Conservation (phyloP, 2,797 vertebrate species). For the Coregonus sp. region DNA sequence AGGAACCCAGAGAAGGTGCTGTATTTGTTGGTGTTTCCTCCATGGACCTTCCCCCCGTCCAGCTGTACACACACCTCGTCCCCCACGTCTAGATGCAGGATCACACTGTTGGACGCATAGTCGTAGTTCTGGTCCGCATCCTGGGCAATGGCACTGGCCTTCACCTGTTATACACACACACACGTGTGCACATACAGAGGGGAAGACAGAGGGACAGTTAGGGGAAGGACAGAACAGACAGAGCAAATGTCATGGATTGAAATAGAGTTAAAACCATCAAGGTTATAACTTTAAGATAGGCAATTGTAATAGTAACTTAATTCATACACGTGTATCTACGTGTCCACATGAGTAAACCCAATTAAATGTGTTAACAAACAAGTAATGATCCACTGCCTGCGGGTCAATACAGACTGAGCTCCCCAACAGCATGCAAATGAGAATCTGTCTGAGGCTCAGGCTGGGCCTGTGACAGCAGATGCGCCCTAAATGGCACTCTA, state of each 20-base stretch:
- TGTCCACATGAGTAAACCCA: constrained; percentile 71
- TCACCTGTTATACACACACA: constrained; percentile 78
- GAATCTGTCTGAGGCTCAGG: constrained; percentile 50
- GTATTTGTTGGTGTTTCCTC: constrained; percentile 97
- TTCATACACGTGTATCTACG: constrained; percentile 54
- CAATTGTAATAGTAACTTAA: constrained; percentile 43
- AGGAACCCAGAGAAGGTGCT: constrained; percentile 98
- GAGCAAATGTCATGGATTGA: constrained; percentile 23
- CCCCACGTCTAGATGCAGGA: constrained; percentile 93
- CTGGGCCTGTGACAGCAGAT: background rate
- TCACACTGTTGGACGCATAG: constrained; percentile 96
- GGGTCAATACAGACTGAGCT: constrained; percentile 71
- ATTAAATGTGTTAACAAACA: constrained; percentile 82
- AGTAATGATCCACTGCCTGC: constrained; percentile 75
- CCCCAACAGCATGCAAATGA: constrained; percentile 75
- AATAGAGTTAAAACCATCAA: background rate
- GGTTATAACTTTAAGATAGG: background rate
- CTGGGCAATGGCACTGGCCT: constrained; percentile 95
- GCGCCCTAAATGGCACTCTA: background rate
- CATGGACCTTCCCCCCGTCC: constrained; percentile 95
- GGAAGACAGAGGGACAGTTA: constrained; percentile 60
- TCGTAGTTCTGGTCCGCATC: constrained; percentile 98
- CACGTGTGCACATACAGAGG: background rate
- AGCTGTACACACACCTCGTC: constrained; percentile 95
- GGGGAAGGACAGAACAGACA: constrained; percentile 40